Conservation (phyloP, 2,113 vertebrate species). For the Neopipo cinnamomea region DNA sequence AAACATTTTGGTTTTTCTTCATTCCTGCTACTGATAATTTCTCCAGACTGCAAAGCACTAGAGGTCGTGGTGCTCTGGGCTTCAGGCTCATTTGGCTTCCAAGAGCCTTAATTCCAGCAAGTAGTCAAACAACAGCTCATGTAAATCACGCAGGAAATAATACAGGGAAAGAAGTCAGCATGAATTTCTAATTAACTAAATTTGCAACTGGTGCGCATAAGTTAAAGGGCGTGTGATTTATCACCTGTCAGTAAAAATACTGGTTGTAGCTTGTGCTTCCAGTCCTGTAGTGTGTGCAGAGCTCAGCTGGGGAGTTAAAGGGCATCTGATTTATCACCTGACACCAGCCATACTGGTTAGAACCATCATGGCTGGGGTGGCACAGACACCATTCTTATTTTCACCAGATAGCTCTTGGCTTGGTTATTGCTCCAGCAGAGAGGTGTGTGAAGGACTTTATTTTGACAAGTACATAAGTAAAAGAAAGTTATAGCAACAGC, state of each 20-base stretch:
- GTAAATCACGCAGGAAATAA: slow-evolving; percentile 55
- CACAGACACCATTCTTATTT: not conserved
- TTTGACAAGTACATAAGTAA: not conserved
- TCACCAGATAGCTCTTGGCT: not conserved
- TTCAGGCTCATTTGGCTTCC: not conserved
- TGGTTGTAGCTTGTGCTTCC: slow-evolving; percentile 22
- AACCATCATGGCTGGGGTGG: not conserved
- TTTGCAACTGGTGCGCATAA: slow-evolving; percentile 54
- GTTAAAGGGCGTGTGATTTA: slow-evolving; percentile 70
- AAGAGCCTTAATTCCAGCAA: not conserved
- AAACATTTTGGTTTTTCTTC: not conserved
- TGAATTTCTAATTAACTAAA: slow-evolving; percentile 65
- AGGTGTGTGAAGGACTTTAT: not conserved
- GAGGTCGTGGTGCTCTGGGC: slow-evolving; percentile 24
- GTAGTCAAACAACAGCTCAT: slow-evolving; percentile 5
- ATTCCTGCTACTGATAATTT: not conserved
- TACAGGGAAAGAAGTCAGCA: slow-evolving; percentile 23
- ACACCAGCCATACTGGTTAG: slow-evolving; percentile 1
- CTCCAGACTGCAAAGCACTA: slow-evolving; percentile 36
- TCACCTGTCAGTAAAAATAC: slow-evolving; percentile 53
- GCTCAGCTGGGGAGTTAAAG: slow-evolving; percentile 49
- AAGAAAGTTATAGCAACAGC: not conserved
- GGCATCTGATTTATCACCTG: slow-evolving; percentile 56
- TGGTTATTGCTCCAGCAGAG: not conserved
- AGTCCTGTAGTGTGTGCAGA: not conserved